These are phyloP conservation scores for Dysdera silvatica DNA, from an alignment of 1,140 invertebrate genomes.

Conservation along the genomic window DNA sequence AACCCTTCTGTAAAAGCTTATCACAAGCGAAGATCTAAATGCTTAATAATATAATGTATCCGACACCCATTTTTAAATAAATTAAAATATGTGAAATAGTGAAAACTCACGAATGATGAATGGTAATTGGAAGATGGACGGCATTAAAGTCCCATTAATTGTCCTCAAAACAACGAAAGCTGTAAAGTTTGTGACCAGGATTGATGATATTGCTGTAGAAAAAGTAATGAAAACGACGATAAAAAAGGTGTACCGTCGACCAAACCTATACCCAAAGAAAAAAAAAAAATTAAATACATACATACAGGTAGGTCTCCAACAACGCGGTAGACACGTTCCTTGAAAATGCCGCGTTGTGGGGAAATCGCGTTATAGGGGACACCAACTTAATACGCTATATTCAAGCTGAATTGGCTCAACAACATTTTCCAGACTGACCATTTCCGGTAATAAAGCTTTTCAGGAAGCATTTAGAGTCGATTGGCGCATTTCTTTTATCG, in stretches of 20 bases:
- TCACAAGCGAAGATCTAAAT: no score
- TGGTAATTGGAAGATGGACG: slow-evolving; percentile 88
- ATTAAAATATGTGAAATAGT: neutral
- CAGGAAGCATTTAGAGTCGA: no score
- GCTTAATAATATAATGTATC: neutral
- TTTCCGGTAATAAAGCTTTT: no score
- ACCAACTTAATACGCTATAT: neutral
- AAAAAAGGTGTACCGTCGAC: slow-evolving; percentile 36
- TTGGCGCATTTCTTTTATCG: no score
- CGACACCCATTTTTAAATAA: neutral
- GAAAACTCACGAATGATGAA: slow-evolving; percentile 80
- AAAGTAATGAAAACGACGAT: slow-evolving; percentile 34
- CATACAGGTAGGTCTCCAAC: no score
- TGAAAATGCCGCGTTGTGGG: neutral
- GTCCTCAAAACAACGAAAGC: slow-evolving; percentile 67
- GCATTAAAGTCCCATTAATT: slow-evolving; percentile 76
- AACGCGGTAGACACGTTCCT: neutral
- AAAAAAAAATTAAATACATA: slow-evolving; percentile 2
- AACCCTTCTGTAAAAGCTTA: no score
- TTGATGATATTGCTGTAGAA: slow-evolving; percentile 35
- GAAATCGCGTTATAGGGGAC: neutral
- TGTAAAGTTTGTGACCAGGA: slow-evolving; percentile 56
- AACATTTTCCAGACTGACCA: neutral
- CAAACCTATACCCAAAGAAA: slow-evolving; percentile 30
- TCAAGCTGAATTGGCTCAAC: neutral